A percentile compares a stretch with the other conserved stretches of the same genome.
phyloP scores from a whole-genome alignment of 2,888 invertebrate species.

The Lapara coniferarum region DNA sequence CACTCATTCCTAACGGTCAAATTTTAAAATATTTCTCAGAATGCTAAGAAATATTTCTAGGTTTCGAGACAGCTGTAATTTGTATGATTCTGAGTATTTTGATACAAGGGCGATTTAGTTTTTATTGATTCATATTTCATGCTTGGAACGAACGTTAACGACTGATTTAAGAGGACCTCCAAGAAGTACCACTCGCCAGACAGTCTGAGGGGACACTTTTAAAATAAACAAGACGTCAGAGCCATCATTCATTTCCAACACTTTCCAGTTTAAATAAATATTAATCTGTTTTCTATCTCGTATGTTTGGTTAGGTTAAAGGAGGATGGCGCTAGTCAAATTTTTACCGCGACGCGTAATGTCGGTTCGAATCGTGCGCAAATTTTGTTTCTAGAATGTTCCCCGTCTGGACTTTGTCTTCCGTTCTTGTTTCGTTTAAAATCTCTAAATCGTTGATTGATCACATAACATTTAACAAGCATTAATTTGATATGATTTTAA shows the following conservation, averaged over 20 bases:
- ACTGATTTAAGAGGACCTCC: constrained; percentile 42
- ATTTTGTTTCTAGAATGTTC: constrained; percentile 35
- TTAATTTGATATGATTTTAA: constrained; percentile 6
- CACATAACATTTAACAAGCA: constrained; percentile 13
- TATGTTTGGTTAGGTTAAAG: constrained; percentile 28
- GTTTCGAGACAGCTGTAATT: neutral
- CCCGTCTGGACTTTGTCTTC: constrained; percentile 18
- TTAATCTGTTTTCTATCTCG: constrained; percentile 29
- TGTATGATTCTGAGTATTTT: constrained; percentile 40
- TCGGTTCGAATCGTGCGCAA: constrained; percentile 35
- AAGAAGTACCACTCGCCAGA: constrained; percentile 50
- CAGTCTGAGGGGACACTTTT: constrained; percentile 52
- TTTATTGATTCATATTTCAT: constrained; percentile 42
- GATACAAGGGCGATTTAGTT: constrained; percentile 32
- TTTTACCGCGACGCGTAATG: constrained; percentile 4
- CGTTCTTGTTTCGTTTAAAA: constrained; percentile 14
- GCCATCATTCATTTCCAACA: constrained; percentile 13
- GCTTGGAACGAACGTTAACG: constrained; percentile 36
- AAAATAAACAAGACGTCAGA: constrained; percentile 57
- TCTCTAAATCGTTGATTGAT: constrained; percentile 17
- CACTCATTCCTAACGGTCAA: constrained; percentile 24
- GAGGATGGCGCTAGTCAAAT: constrained; percentile 30
- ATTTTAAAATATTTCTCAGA: constrained; percentile 6
- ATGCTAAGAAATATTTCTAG: neutral
- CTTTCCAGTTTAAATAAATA: constrained; percentile 23